These are phyloP conservation scores for Parnassius glacialis DNA, from an alignment of 2,888 invertebrate genomes.

Conservation along the genomic window DNA sequence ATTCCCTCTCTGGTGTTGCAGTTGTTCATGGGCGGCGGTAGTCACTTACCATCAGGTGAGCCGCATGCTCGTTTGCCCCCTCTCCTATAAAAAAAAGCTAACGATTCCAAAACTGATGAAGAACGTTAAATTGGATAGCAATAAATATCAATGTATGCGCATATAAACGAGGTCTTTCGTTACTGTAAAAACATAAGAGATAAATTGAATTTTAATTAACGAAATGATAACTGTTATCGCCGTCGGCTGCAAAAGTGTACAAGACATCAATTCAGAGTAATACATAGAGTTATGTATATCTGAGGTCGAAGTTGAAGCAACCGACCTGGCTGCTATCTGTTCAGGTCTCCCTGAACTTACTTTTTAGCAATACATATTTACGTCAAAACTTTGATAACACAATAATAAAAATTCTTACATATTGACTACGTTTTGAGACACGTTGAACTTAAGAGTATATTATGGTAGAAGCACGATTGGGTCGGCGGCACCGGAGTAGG, in stretches of 20 bases:
- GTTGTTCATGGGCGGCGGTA: no score
- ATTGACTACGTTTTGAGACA: no score
- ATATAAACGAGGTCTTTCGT: conserved; percentile 12
- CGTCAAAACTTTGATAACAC: no score
- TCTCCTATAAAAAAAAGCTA: no score
- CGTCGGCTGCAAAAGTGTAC: conserved; percentile 4
- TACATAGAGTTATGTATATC: neutral
- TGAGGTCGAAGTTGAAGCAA: conserved; percentile 7
- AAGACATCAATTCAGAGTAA: conserved; percentile 13
- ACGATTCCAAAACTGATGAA: no score
- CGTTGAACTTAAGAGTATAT: no score
- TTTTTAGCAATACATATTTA: neutral
- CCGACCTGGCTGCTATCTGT: neutral
- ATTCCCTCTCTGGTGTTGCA: no score
- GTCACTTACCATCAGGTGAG: no score
- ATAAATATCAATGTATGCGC: conserved; percentile 7
- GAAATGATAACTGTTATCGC: conserved; percentile 10
- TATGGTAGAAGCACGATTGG: no score
- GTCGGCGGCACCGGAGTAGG: no score
- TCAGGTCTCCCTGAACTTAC: neutral
- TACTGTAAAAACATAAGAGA: conserved; percentile 8
- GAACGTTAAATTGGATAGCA: neutral
- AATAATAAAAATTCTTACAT: no score
- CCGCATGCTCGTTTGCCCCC: no score
- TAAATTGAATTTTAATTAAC: conserved; percentile 18